Conservation (phyloP, 1,140 invertebrate species). For the Leptonema lineaticorne region DNA sequence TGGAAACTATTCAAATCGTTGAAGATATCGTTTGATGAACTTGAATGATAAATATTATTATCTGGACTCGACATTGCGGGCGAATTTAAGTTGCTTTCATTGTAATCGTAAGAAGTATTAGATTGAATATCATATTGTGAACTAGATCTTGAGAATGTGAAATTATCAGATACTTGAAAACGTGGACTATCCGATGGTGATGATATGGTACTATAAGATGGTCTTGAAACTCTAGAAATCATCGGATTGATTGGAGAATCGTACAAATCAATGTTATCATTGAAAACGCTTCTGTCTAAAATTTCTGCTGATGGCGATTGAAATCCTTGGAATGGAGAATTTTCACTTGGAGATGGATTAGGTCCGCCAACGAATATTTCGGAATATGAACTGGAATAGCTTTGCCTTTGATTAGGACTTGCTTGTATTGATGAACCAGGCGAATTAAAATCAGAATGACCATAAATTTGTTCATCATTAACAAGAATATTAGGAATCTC, state of each 20-base stretch:
- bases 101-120: no score
- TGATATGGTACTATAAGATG: constrained; percentile 16
- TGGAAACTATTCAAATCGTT: no score
- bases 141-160: no score
- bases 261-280: constrained; percentile 14
- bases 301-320: constrained; percentile 8
- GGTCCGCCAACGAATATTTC: not conserved
- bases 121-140: no score
- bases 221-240: constrained; percentile 12
- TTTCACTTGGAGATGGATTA: not conserved
- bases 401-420: constrained; percentile 2
- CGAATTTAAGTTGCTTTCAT: not conserved
- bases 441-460: not conserved
- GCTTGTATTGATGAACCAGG: not conserved
- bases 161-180: constrained; percentile 9
- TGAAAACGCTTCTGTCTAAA: not conserved
- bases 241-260: not conserved
- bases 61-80: no score
- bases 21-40: not conserved
- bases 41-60: not conserved
- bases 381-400: constrained; percentile 6
- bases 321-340: constrained; percentile 14
- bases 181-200: constrained; percentile 13
- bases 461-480: not conserved
- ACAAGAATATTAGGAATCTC: not conserved